Evolutionary conservation across 2,888 invertebrate species (phyloP), one percentile per base, ranked within the genome.

Genomic region (Macrophya alboannulata): DNA sequence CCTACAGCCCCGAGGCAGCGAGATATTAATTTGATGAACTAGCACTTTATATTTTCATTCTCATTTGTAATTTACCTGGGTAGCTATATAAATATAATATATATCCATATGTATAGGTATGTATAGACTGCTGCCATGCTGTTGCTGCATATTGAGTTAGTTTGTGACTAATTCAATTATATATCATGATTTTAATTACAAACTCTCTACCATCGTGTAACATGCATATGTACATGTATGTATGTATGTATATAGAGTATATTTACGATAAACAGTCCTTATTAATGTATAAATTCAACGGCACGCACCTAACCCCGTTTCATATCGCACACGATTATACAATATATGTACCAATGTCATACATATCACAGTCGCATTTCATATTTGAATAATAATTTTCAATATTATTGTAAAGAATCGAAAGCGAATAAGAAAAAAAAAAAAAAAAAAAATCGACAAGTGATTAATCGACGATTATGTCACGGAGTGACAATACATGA

Each of bases 11-110:
- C 48, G 37, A 31, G 77, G 55, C 31, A 77, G 55, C 31, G 55
- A n/a, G 48, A 77, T 55, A 77, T 55, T 37, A 55, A 77, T 31
- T 55, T 77, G 77, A 77, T 77, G 77, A 77, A 77, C 31, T 77
- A 55, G 31, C 77, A 51, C 31, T 55, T 51, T 55, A 77, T 55
- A 77, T 51, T 17, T 51, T 51, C 51, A 77, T 77, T 25, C 31
- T 51, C 51, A 51, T n/a, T n/a, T 77, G 31, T 10, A 76, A 48
- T 48, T 48, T 25, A 25, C 48, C 8, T 25, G 48, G 31, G 31
- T 43, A 55, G n/a, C 8, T 21, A 51, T 51, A 55, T 51, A 55
- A 17, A 55, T n/a, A 31, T 51, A 17, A 17, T 12, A 74, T 48
- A 48, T 68, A 68, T 37, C 71, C 6, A 12, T 48, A 76, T 17